A percentile compares a stretch with the other conserved stretches of the same genome.
phyloP scores from a whole-genome alignment of 2,888 invertebrate species.

The Cantharis lateralis region DNA sequence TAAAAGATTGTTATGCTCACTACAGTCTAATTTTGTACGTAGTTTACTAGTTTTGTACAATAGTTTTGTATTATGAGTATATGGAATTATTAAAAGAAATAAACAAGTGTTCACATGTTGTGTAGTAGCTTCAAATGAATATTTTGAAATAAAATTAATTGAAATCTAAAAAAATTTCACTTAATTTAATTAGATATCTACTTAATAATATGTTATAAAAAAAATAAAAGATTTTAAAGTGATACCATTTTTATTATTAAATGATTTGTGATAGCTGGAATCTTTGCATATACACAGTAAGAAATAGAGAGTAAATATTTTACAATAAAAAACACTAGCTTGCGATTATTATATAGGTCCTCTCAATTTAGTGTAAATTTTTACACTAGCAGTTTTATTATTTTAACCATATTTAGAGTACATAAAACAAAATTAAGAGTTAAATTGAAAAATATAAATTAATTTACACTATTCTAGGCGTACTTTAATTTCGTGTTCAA shows the following conservation, averaged over 20 bases:
- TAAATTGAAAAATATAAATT: too few relatives aligned
- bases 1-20: conserved; percentile 53
- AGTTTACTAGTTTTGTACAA: conserved; percentile 64
- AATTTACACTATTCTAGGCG: too few relatives aligned
- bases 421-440: too few relatives aligned
- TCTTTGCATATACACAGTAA: too few relatives aligned
- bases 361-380: too few relatives aligned
- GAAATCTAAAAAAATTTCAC: conserved; percentile 9
- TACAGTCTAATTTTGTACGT: conserved; percentile 60
- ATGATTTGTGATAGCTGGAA: too few relatives aligned
- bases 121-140: conserved; percentile 49
- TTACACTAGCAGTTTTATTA: too few relatives aligned
- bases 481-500: too few relatives aligned
- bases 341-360: too few relatives aligned
- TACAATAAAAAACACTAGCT: too few relatives aligned
- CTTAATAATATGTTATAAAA: not conserved
- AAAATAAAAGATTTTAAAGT: not conserved
- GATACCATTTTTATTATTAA: not conserved
- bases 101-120: conserved; percentile 47
- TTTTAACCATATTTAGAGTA: too few relatives aligned
- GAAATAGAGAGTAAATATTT: too few relatives aligned
- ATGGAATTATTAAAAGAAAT: conserved; percentile 41
- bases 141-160: conserved; percentile 46
- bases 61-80: conserved; percentile 58
- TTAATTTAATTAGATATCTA: conserved; percentile 11